Evolutionary conservation across 1,140 invertebrate genomes (phyloP).

Genomic region (Leptopilina boulardi): DNA sequence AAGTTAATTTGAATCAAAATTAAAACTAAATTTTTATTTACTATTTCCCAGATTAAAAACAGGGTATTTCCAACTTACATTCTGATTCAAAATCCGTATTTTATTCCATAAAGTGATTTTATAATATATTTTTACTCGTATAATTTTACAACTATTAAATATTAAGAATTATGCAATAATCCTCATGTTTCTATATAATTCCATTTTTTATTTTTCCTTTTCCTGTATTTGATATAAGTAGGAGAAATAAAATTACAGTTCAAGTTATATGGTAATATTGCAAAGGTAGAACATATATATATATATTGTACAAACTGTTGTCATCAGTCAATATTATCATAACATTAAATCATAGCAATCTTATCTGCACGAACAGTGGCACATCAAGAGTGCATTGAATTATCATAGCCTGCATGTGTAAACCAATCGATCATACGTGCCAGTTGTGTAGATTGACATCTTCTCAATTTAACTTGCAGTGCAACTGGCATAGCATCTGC

Average conservation of each 20-base stretch:
- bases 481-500: neutral
- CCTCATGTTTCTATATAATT: no score
- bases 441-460: slow-evolving; percentile 22
- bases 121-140: no score
- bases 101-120: no score
- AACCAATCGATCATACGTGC: slow-evolving; percentile 14
- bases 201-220: no score
- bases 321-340: slow-evolving; percentile 30
- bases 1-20: no score
- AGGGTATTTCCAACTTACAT: no score
- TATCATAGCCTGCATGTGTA: slow-evolving; percentile 24
- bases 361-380: slow-evolving; percentile 12
- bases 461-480: slow-evolving; percentile 18
- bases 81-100: no score
- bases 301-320: neutral
- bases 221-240: no score
- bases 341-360: slow-evolving; percentile 26
- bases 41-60: no score
- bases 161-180: no score
- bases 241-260: neutral
- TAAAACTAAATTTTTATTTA: no score
- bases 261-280: neutral
- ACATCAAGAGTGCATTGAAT: slow-evolving; percentile 16
- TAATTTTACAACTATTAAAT: no score
- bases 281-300: neutral